Conservation (phyloP, 2,113 vertebrate genomes). For the Phodopus roborovskii region DNA sequence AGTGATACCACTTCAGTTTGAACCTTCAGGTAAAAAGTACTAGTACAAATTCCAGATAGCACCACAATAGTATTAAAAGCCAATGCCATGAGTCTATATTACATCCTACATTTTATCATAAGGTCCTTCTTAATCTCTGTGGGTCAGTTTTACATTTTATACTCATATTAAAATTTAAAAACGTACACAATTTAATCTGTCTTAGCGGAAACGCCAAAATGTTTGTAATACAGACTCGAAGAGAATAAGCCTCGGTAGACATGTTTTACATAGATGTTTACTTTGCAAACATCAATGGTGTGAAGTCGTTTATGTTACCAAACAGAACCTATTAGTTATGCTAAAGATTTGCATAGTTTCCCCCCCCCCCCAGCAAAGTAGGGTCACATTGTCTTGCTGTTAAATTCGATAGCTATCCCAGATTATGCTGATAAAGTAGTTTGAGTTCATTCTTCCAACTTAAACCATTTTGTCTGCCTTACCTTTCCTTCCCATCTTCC, state of each 20-base stretch:
- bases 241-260: constrained; percentile 39
- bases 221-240: constrained; percentile 77
- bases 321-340: constrained; percentile 18
- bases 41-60: constrained; percentile 47
- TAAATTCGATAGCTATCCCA: not conserved
- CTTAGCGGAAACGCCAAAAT: constrained; percentile 24
- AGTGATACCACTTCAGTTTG: constrained; percentile 65
- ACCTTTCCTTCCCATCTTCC: not conserved
- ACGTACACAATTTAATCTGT: not conserved
- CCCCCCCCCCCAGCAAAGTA: constrained; percentile 42
- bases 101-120: constrained; percentile 60
- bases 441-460: not conserved
- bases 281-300: not conserved
- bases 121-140: not conserved
- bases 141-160: not conserved
- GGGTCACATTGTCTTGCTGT: constrained; percentile 14
- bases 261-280: constrained; percentile 48
- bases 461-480: not conserved
- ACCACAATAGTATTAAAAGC: constrained; percentile 47
- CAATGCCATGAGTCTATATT: constrained; percentile 59
- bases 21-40: constrained; percentile 73
- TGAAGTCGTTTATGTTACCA: constrained; percentile 3
- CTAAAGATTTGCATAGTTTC: constrained; percentile 8
- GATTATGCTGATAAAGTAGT: not conserved
- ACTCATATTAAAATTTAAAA: constrained; percentile 12